phyloP scores from a whole-genome alignment of 2,888 invertebrate genomes.

The Odiellus spinosus region DNA sequence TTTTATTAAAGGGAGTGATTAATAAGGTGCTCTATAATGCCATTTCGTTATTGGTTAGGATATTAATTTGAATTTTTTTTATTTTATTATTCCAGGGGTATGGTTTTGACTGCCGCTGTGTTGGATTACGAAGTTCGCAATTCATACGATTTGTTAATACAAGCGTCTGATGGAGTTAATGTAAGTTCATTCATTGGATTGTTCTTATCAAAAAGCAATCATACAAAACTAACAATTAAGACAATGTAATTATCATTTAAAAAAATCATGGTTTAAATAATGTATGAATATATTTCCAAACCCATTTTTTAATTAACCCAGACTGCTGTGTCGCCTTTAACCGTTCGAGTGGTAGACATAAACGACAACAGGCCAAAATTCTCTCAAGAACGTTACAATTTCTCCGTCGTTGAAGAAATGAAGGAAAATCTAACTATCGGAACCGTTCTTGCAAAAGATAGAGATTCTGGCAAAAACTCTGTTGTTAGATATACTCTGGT shows the following conservation, averaged over 20 bases:
- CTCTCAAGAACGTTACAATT: slow-evolving; percentile 21
- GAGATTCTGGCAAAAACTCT: slow-evolving; percentile 55
- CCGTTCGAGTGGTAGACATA: slow-evolving; percentile 22
- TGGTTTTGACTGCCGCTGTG: slow-evolving; percentile 20
- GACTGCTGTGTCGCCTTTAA: slow-evolving; percentile 22
- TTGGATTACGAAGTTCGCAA: slow-evolving; percentile 22
- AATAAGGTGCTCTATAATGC: not conserved
- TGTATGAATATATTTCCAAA: not conserved
- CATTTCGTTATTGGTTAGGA: not conserved
- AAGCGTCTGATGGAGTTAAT: slow-evolving; percentile 22
- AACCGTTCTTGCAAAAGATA: slow-evolving; percentile 40
- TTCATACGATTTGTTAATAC: slow-evolving; percentile 21
- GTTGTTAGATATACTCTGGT: slow-evolving; percentile 65
- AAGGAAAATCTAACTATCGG: slow-evolving; percentile 20
- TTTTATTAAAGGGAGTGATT: not conserved
- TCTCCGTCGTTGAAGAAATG: slow-evolving; percentile 21
- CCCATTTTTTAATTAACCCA: slow-evolving; percentile 3
- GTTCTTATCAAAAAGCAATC: not conserved
- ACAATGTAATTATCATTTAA: not conserved
- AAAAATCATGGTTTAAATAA: not conserved
- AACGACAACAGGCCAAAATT: slow-evolving; percentile 22
- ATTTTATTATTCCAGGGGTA: slow-evolving; percentile 10
- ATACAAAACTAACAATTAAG: not conserved
- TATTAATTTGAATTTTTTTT: too few species aligned
- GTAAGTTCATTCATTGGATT: slow-evolving; percentile 8